Conservation (phyloP, 2,113 vertebrate species). For the Murina feae region DNA sequence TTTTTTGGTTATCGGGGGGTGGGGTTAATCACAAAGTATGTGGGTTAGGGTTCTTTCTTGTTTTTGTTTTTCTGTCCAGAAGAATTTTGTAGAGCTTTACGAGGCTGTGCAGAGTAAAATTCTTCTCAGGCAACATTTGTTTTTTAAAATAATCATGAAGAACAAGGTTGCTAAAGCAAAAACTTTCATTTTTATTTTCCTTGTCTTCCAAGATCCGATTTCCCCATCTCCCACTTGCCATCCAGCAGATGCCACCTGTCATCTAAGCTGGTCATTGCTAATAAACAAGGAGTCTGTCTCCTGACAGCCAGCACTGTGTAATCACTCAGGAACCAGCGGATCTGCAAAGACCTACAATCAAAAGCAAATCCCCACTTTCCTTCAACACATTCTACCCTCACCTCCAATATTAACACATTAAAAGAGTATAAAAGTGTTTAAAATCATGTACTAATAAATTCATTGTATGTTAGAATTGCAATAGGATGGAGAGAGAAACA, state of each 20-base stretch:
- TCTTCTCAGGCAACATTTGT: slow-evolving; percentile 84
- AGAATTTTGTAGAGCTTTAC: slow-evolving; percentile 86
- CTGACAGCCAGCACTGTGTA: slow-evolving; percentile 77
- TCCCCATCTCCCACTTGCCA: slow-evolving; percentile 65
- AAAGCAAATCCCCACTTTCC: slow-evolving; percentile 66
- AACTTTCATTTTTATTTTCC: slow-evolving; percentile 62
- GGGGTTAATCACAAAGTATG: slow-evolving; percentile 53
- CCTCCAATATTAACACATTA: slow-evolving; percentile 67
- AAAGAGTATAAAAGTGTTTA: slow-evolving; percentile 68
- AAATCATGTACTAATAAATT: slow-evolving; percentile 62
- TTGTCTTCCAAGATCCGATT: slow-evolving; percentile 75
- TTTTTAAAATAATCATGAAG: slow-evolving; percentile 74
- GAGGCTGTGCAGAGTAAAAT: slow-evolving; percentile 83
- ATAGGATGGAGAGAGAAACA: slow-evolving; percentile 59
- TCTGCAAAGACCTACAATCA: slow-evolving; percentile 70
- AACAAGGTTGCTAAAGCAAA: slow-evolving; percentile 61
- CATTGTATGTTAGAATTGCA: slow-evolving; percentile 53
- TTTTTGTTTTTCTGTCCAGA: slow-evolving; percentile 78
- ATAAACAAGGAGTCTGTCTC: slow-evolving; percentile 66
- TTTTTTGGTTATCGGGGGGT: slow-evolving; percentile 70
- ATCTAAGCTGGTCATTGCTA: slow-evolving; percentile 72
- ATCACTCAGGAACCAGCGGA: slow-evolving; percentile 79
- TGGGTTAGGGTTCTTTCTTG: slow-evolving; percentile 58
- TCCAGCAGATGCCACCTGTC: slow-evolving; percentile 57
- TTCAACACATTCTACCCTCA: slow-evolving; percentile 71